Evolutionary conservation across 2,888 invertebrate genomes (phyloP).

Genomic region (Hypselothyrea guttata): DNA sequence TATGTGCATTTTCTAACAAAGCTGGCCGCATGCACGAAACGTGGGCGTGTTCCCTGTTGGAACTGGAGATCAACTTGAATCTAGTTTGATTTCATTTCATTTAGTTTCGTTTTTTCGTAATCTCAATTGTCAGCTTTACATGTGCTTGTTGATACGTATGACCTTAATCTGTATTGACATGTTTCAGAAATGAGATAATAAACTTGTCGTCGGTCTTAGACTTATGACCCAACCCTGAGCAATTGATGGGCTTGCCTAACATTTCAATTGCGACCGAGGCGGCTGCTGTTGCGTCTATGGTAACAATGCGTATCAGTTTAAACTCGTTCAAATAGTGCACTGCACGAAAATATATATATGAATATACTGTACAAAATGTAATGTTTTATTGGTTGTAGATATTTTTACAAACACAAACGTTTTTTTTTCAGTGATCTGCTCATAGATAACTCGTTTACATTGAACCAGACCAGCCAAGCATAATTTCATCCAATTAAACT

Average conservation of each 20-base stretch:
- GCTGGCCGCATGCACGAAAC: slow-evolving; percentile 34
- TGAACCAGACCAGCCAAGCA: slow-evolving; percentile 55
- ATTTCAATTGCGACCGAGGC: slow-evolving; percentile 33
- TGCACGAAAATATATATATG: too few species aligned
- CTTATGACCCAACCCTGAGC: slow-evolving; percentile 25
- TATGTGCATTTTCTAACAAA: too few species aligned
- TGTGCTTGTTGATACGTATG: slow-evolving; percentile 67
- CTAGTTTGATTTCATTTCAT: neutral
- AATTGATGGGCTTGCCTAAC: slow-evolving; percentile 57
- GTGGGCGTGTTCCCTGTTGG: slow-evolving; percentile 30
- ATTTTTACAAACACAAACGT: too few species aligned
- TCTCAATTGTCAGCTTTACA: slow-evolving; percentile 68
- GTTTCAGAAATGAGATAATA: slow-evolving; percentile 74
- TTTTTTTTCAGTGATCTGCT: too few species aligned
- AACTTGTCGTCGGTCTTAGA: slow-evolving; percentile 50
- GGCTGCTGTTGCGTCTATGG: slow-evolving; percentile 43
- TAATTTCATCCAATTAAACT: slow-evolving; percentile 76
- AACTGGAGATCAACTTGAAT: too few species aligned
- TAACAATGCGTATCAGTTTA: slow-evolving; percentile 41
- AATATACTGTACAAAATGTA: too few species aligned
- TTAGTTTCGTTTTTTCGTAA: slow-evolving; percentile 33
- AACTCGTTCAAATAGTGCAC: neutral
- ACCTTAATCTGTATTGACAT: slow-evolving; percentile 79
- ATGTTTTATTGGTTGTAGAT: too few species aligned
- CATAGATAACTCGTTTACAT: slow-evolving; percentile 34